Base-by-base conservation (phyloP, 2,888 invertebrate species). In the Tachina grossa region DNA sequence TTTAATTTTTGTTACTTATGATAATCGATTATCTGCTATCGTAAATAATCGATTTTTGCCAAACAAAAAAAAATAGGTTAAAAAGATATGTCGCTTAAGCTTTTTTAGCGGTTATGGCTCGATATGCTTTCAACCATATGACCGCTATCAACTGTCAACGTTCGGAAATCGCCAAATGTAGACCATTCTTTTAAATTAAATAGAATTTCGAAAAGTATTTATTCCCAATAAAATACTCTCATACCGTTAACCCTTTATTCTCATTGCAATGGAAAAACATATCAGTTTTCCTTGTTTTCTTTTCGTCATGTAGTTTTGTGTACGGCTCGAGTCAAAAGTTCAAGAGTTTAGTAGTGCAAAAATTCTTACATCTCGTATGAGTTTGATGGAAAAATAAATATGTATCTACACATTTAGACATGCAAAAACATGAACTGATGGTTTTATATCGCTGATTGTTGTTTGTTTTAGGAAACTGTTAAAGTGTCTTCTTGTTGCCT, bases 261-360 rank as follows among this genome's bases (percentile, higher is more conserved):
- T 51, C 43, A n/a, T 16, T 47, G 45, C 39, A 63, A 47, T 31
- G 16, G 39, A 2, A 63, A 45, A 69, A 51, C 1, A 57, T 51
- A 45, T 59, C n/a, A 16, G 53, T 43, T 75, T 53, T 74, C 5
- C 45, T 31, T 59, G 11, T 61, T 74, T 68, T 51, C 9, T 10
- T 55, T 59, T 59, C 41, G n/a, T 53, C n/a, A 63, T 47, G 49
- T n/a, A 19, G 9, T 51, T 16, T 43, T 51, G 49, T 51, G 49
- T 41, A 66, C 51, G 66, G n/a, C 49, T 41, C 47, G 53, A 79
- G 55, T 66, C 66, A 51, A 69, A 66, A 84, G 76, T 84, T 84
- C 79, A 84, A 76, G 45, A 76, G 80, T 84, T 84, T 76, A 72
- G 39, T 72, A 55, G 80, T 76, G 71, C 59, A 75, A 76, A 59